These are phyloP conservation scores for Drosophila yakuba DNA, from an alignment of 1,140 invertebrate genomes.

Conservation along the genomic window DNA sequence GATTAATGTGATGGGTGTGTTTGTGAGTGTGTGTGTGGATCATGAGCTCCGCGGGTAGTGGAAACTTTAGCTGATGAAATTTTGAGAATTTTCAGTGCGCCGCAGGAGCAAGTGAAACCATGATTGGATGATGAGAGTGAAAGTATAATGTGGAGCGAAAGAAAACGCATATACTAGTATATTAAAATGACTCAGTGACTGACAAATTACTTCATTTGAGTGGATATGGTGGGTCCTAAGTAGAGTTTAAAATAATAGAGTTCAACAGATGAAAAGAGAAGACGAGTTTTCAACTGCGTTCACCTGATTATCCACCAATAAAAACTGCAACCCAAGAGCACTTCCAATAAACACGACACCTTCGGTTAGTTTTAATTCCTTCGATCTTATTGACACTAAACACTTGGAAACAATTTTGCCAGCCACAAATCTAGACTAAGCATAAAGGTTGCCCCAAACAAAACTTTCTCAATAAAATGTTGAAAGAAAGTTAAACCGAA, in stretches of 20 bases:
- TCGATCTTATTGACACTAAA: constrained; percentile 9
- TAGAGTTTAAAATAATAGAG: too few species aligned
- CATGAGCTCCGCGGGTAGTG: constrained; percentile 36
- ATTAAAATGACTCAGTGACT: too few species aligned
- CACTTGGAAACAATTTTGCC: constrained; percentile 22
- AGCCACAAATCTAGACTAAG: constrained; percentile 53
- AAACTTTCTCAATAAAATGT: constrained; percentile 79
- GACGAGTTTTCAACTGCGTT: neutral
- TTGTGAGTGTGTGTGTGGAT: constrained; percentile 30
- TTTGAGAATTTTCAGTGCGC: constrained; percentile 17
- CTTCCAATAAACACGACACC: constrained; percentile 6
- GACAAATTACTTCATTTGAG: neutral
- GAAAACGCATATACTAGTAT: neutral
- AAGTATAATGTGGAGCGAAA: neutral
- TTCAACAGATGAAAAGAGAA: neutral
- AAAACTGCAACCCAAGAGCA: neutral
- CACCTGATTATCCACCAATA: neutral
- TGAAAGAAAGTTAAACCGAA: constrained; percentile 56
- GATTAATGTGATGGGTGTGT: constrained; percentile 66
- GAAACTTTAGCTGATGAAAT: constrained; percentile 29
- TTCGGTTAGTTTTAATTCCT: constrained; percentile 11
- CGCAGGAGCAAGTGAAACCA: neutral
- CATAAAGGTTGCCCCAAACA: constrained; percentile 59
- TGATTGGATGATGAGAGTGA: constrained; percentile 1
- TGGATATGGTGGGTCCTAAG: too few species aligned